phyloP scores from a whole-genome alignment of 2,888 invertebrate species.

The Melinaea marsaeus region DNA sequence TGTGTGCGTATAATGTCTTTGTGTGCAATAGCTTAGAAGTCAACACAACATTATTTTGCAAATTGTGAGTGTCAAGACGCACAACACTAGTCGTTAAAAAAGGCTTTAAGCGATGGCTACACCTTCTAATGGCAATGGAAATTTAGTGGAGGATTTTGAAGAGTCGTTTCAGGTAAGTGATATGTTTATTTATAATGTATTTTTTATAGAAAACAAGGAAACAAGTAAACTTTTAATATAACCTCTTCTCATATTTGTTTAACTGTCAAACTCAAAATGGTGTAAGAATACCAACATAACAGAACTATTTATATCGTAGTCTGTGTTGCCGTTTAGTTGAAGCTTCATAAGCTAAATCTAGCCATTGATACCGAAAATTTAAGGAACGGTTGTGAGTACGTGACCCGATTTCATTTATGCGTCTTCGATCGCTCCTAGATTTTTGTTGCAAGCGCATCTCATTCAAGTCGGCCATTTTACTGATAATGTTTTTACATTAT shows the following conservation, averaged over 20 bases:
- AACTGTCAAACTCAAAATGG: slow-evolving; percentile 47
- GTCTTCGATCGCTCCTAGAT: slow-evolving; percentile 58
- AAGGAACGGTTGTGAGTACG: slow-evolving; percentile 62
- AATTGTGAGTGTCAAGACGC: slow-evolving; percentile 25
- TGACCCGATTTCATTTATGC: slow-evolving; percentile 65
- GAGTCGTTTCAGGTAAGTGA: slow-evolving; percentile 89
- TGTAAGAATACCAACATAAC: slow-evolving; percentile 55
- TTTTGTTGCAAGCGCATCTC: slow-evolving; percentile 69
- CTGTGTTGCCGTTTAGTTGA: slow-evolving; percentile 54
- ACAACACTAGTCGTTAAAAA: slow-evolving; percentile 26
- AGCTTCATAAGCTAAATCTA: slow-evolving; percentile 63
- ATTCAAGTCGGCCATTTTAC: slow-evolving; percentile 73
- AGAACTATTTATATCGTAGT: slow-evolving; percentile 46
- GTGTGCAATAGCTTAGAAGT: slow-evolving; percentile 15
- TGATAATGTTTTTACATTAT: slow-evolving; percentile 71
- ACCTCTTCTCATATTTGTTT: slow-evolving; percentile 43
- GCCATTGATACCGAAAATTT: slow-evolving; percentile 37
- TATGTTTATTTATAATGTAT: slow-evolving; percentile 7
- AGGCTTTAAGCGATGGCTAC: slow-evolving; percentile 79
- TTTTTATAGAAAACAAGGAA: slow-evolving; percentile 13
- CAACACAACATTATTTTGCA: slow-evolving; percentile 19
- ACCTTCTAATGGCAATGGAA: slow-evolving; percentile 89
- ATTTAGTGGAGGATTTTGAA: slow-evolving; percentile 93
- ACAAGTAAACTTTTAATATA: slow-evolving; percentile 40
- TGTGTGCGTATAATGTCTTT: slow-evolving; percentile 4